Evolutionary conservation across 2,888 invertebrate genomes (phyloP).

Genomic region (Nudaria mundana): DNA sequence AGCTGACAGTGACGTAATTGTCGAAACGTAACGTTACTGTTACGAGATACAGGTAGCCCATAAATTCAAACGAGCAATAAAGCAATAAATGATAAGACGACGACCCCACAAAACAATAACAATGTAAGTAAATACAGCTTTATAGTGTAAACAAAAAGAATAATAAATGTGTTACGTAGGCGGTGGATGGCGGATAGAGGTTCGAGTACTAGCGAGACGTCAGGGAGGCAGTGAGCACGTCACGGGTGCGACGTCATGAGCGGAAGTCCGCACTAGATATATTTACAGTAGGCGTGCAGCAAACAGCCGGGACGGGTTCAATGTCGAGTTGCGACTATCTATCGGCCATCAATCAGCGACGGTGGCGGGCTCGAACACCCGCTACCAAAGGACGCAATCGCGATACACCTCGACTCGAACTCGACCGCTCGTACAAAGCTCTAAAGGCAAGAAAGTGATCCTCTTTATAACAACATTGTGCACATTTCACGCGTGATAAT

Average conservation of each 20-base stretch:
- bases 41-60: constrained; percentile 40
- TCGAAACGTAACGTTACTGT: constrained; percentile 14
- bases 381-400: constrained; percentile 29
- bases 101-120: constrained; percentile 72
- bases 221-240: constrained; percentile 40
- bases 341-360: constrained; percentile 75
- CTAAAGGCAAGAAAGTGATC: constrained; percentile 10
- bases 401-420: constrained; percentile 33
- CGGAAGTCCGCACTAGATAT: constrained; percentile 76
- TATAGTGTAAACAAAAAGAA: constrained; percentile 76
- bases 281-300: constrained; percentile 56
- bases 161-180: constrained; percentile 67
- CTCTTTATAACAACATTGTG: constrained; percentile 27
- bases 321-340: constrained; percentile 72
- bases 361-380: constrained; percentile 18
- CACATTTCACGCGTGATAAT: constrained; percentile 37
- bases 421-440: constrained; percentile 15
- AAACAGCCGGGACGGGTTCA: constrained; percentile 63
- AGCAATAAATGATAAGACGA: constrained; percentile 72
- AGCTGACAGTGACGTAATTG: constrained; percentile 16
- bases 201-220: constrained; percentile 34
- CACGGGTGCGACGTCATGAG: constrained; percentile 69
- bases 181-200: constrained; percentile 40
- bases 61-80: constrained; percentile 56
- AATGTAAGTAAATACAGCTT: constrained; percentile 66